Conservation (phyloP, 1,140 invertebrate genomes). For the Agraylea sexmaculata region DNA sequence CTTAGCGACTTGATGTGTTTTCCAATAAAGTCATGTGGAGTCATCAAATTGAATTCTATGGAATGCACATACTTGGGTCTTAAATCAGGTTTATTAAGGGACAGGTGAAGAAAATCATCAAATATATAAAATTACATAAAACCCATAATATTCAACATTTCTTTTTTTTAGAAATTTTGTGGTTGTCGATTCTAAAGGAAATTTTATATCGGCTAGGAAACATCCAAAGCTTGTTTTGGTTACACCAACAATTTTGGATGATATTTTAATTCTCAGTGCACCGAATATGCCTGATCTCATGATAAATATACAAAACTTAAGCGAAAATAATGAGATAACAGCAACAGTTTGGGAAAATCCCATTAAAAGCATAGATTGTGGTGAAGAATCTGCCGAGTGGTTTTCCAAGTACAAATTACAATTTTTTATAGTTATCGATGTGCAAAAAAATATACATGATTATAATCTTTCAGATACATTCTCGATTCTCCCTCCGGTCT, state of each 20-base stretch:
- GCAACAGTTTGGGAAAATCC: constrained; percentile 11
- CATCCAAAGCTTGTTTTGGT: constrained; percentile 15
- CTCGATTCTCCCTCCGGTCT: too few relatives aligned
- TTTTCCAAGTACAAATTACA: constrained; percentile 13
- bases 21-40: constrained; percentile 18
- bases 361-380: constrained; percentile 12
- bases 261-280: constrained; percentile 12
- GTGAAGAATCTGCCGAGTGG: constrained; percentile 15
- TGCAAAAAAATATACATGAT: too few relatives aligned
- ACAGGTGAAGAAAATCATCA: constrained; percentile 9
- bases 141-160: neutral
- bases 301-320: constrained; percentile 10
- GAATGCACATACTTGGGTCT: constrained; percentile 17
- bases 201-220: constrained; percentile 12
- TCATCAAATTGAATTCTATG: constrained; percentile 14
- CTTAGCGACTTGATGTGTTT: constrained; percentile 19
- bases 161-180: constrained; percentile 13
- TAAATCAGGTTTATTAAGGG: constrained; percentile 9
- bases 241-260: constrained; percentile 6
- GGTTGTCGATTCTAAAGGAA: constrained; percentile 8
- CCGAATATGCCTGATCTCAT: constrained; percentile 11
- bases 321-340: neutral
- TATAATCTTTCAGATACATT: too few relatives aligned
- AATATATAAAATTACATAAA: neutral
- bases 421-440: constrained; percentile 10